Conservation (phyloP, 2,797 vertebrate genomes). For the Anableps anableps region DNA sequence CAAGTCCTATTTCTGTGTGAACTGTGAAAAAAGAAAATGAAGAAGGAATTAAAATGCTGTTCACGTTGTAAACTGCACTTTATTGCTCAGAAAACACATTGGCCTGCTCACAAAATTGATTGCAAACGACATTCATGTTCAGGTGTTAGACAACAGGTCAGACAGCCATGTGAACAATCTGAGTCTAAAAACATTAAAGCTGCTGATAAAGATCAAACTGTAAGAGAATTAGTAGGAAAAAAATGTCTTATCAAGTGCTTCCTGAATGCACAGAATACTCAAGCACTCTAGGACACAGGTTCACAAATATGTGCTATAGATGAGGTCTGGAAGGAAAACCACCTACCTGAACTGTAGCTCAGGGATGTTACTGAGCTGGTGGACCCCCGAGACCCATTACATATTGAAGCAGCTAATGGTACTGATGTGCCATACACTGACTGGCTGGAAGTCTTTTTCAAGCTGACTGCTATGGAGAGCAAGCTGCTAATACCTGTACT, state of each 20-base stretch:
- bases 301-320: conserved; percentile 19
- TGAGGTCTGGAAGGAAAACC: background rate
- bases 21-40: conserved; percentile 14
- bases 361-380: conserved; percentile 7
- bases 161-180: background rate
- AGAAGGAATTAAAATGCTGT: conserved; percentile 11
- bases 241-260: conserved; percentile 5
- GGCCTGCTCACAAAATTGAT: conserved; percentile 24
- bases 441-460: conserved; percentile 5
- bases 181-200: background rate
- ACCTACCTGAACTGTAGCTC: conserved; percentile 1
- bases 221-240: background rate
- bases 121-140: conserved; percentile 9
- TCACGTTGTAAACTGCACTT: conserved; percentile 15
- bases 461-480: background rate
- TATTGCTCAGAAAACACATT: conserved; percentile 25
- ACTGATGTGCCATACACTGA: background rate
- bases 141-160: background rate
- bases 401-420: conserved; percentile 5
- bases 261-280: background rate
- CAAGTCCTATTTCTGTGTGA: conserved; percentile 18
- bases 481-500: conserved; percentile 8
- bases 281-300: conserved; percentile 9
- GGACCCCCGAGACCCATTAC: background rate
- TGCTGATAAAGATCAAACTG: background rate